Evolutionary conservation across 2,888 invertebrate species (phyloP), one percentile per base, ranked within the genome.

Genomic region (Thereva unica): DNA sequence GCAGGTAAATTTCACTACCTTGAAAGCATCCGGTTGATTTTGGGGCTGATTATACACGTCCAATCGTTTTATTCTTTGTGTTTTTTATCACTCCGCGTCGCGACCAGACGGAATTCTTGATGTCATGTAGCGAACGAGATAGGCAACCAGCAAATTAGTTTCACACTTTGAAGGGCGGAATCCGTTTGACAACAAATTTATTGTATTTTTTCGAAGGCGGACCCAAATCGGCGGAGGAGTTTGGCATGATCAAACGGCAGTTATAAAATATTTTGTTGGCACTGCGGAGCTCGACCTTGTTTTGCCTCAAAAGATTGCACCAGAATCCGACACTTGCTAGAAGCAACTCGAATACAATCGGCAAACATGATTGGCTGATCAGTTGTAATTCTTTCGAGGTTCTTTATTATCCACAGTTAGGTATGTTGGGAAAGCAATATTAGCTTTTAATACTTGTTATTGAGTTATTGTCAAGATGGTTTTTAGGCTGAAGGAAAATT

Each of bases 111-210:
- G 37, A 59, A 59, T 61, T 61, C 50, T 49, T 61, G 41, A 61
- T 61, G 49, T 61, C 61, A 61, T 61, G 61, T 61, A 49, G 61
- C 50, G 61, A 61, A 61, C 50, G 34, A 50, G 50, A 61, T 50
- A 61, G 41, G 61, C 61, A 61, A 50, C 50, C 61, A 61, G 61
- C 49, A 61, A 61, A 61, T 61, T 61, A 61, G 61, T 61, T 61
- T 61, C 61, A 61, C 61, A 61, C 61, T 61, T 61, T 42, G 34
- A 23, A 40, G 57, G 57, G 44, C 61, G 61, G 61, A 40, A 40
- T 50, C 35, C 61, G 61, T 61, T 61, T 61, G 50, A 61, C 38
- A 50, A 61, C 40, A 50, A 23, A 45, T 9, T 35, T 44, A 57
- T 44, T 44, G 9, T n/a, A 12, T 49, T 9, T 49, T 23, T 5